These are phyloP conservation scores for Leptinotarsa lineolata DNA, from an alignment of 1,140 invertebrate genomes.

Conservation along the genomic window DNA sequence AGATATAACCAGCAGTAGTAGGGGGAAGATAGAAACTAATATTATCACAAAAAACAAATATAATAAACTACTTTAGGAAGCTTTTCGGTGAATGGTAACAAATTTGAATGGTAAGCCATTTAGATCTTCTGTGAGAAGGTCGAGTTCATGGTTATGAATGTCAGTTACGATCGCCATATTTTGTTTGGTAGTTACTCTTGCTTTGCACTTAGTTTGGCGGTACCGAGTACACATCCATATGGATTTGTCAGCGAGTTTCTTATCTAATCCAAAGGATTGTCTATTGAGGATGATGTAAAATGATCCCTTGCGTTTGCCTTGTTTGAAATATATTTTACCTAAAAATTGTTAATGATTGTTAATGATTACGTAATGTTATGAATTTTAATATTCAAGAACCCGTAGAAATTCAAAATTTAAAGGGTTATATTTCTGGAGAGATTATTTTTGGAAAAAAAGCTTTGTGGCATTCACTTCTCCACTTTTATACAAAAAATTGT, in stretches of 20 bases:
- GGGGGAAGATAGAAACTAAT: too few species aligned
- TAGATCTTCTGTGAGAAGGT: constrained; percentile 22
- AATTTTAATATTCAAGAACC: too few species aligned
- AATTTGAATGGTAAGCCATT: constrained; percentile 21
- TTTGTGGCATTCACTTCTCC: too few species aligned
- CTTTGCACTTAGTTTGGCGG: constrained; percentile 31
- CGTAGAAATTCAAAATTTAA: too few species aligned
- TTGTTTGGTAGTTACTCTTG: constrained; percentile 28
- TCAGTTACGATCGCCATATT: constrained; percentile 30
- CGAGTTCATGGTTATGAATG: constrained; percentile 35
- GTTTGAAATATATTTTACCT: constrained; percentile 27
- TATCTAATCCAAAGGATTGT: background rate
- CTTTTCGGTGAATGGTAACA: constrained; percentile 2
- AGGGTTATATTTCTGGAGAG: too few species aligned
- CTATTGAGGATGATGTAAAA: constrained; percentile 27
- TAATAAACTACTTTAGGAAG: too few species aligned
- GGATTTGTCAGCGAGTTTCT: constrained; percentile 25
- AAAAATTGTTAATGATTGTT: constrained; percentile 1
- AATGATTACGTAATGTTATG: too few species aligned
- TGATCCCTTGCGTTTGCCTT: constrained; percentile 11
- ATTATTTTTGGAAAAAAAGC: too few species aligned
- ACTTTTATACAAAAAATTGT: too few species aligned
- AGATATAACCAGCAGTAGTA: too few species aligned
- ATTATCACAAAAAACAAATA: too few species aligned
- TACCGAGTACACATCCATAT: constrained; percentile 36